phyloP scores from a whole-genome alignment of 2,797 vertebrate species.

The Enteromius argenteus region DNA sequence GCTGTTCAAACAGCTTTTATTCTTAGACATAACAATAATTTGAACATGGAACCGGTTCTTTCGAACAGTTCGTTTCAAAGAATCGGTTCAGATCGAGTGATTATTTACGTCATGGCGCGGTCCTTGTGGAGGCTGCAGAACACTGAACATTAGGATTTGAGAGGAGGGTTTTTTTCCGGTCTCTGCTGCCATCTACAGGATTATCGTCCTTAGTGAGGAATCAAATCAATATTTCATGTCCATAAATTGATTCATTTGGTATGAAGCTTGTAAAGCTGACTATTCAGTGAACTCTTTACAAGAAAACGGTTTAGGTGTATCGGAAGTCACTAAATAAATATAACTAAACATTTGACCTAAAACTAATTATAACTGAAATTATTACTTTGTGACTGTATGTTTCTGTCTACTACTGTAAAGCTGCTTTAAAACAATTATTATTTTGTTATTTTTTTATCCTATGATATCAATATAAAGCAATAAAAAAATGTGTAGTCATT shows the following conservation, averaged over 20 bases:
- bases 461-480: background rate
- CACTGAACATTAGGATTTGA: background rate
- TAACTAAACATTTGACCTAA: background rate
- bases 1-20: background rate
- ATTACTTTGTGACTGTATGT: background rate
- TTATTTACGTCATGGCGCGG: background rate
- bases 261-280: background rate
- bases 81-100: background rate
- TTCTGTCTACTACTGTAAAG: background rate
- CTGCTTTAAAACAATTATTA: background rate
- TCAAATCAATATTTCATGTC: background rate
- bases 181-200: slow-evolving; percentile 30
- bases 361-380: background rate
- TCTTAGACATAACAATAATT: no score
- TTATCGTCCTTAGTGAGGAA: background rate
- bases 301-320: background rate
- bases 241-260: background rate
- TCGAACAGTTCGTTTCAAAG: background rate
- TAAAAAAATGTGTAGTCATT: background rate
- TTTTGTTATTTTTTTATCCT: background rate
- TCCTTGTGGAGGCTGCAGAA: background rate
- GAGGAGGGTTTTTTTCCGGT: background rate
- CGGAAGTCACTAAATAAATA: background rate
- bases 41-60: background rate
- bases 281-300: background rate